Evolutionary conservation across 2,797 vertebrate genomes (phyloP).

Genomic region (Peromyscus attwateri): DNA sequence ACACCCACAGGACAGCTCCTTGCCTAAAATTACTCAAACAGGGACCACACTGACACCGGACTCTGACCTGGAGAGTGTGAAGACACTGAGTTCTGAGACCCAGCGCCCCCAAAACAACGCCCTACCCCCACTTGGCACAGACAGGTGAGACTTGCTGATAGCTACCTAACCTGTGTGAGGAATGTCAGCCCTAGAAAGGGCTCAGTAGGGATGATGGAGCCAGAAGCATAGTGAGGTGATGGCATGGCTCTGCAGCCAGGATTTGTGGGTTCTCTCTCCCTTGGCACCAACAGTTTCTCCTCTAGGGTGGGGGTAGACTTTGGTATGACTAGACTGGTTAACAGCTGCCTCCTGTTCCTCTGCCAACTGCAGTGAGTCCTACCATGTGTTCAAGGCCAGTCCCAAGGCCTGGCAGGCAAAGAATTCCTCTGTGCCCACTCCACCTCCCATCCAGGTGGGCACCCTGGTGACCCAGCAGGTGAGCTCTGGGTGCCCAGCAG

Average conservation of each 20-base stretch:
- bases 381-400: conserved; percentile 91
- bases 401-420: conserved; percentile 89
- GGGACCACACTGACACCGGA: conserved; percentile 90
- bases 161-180: accelerated
- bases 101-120: conserved; percentile 85
- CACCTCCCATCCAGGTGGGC: conserved; percentile 91
- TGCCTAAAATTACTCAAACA: conserved; percentile 89
- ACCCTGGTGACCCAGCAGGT: conserved; percentile 92
- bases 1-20: conserved; percentile 89
- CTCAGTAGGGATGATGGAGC: neutral
- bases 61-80: conserved; percentile 91
- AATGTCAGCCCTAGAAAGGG: neutral
- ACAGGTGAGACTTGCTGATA: conserved; percentile 83
- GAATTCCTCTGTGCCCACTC: conserved; percentile 90
- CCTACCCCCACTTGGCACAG: conserved; percentile 91
- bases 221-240: neutral
- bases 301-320: neutral
- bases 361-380: conserved; percentile 84
- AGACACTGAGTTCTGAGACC: conserved; percentile 87
- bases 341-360: neutral
- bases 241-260: neutral
- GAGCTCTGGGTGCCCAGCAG: conserved; percentile 44
- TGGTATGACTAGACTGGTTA: neutral
- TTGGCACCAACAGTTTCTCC: neutral
- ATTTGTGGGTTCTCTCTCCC: neutral